Evolutionary conservation across 1,140 invertebrate genomes (phyloP), one percentile per base, ranked within the genome.

Genomic region (Nymphalis io): DNA sequence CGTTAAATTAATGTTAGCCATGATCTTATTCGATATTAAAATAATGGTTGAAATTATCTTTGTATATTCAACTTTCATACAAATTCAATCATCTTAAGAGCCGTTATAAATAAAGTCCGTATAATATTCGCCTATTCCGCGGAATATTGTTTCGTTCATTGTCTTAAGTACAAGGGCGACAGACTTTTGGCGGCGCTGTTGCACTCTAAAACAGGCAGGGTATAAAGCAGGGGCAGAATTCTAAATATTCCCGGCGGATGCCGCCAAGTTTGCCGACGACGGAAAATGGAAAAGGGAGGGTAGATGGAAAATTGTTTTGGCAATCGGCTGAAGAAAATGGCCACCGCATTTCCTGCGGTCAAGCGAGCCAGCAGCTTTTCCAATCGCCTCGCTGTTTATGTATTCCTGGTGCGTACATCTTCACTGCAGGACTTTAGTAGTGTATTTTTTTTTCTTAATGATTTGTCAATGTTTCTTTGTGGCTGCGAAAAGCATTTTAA

Each of bases 321-420:
- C 88, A 90, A 88, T 85, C 85, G 84, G 79, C 82, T 86, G 83
- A 87, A 91, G 88, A 90, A 91, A 92, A 90, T 85, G 84, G 85
- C 89, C 82, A 84, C 89, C 89, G 86, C 89, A 91, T 89, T 91
- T 92, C 89, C 90, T 88, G 91, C 77, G 88, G 91, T 91, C 89
- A 87, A 85, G 85, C 87, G 83, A 88, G 82, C 88, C 75, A 76
- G 73, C 70, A 78, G 80, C 80, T 83, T 89, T 89, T 88, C 89
- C 87, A 85, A 91, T 90, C 84, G 73, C 61, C 53, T 44, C 71
- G 53, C 72, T 79, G 82, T 81, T 87, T 87, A 81, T 82, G 83
- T 89, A 89, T 88, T 87, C 85, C 74, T 73, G 63, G 75, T 79
- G 79, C 79, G 82, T 84, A 70, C 62, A 69, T 73, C 67, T 68